phyloP scores from a whole-genome alignment of 1,140 invertebrate species.

The Tyrophagus putrescentiae region DNA sequence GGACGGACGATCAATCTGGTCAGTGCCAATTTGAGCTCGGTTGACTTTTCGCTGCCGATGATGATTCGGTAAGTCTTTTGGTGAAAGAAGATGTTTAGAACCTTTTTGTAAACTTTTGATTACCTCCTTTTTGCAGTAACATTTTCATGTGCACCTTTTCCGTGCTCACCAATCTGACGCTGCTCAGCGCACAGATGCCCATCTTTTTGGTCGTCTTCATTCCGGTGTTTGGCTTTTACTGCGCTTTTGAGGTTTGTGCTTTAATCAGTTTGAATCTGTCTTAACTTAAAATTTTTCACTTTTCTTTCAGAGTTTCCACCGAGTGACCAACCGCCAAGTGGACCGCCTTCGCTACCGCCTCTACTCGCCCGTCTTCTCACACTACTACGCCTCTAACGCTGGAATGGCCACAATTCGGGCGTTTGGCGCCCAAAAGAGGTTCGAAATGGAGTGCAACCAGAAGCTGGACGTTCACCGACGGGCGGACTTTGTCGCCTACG shows the following conservation, averaged over 20 bases:
- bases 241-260: slow-evolving; percentile 37
- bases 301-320: slow-evolving; percentile 35
- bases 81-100: slow-evolving; percentile 23
- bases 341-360: slow-evolving; percentile 44
- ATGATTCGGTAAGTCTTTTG: slow-evolving; percentile 31
- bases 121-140: slow-evolving; percentile 7
- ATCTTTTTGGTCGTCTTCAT: slow-evolving; percentile 41
- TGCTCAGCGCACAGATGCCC: slow-evolving; percentile 41
- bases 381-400: slow-evolving; percentile 41
- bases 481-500: slow-evolving; percentile 69
- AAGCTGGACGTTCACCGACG: slow-evolving; percentile 74
- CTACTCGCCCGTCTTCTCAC: slow-evolving; percentile 41
- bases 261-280: slow-evolving; percentile 19
- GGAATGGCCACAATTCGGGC: slow-evolving; percentile 43
- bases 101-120: not conserved
- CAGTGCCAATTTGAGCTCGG: slow-evolving; percentile 38
- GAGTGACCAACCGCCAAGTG: slow-evolving; percentile 57
- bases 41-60: slow-evolving; percentile 36
- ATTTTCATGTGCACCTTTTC: slow-evolving; percentile 31
- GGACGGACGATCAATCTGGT: no score
- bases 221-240: slow-evolving; percentile 43
- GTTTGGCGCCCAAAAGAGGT: slow-evolving; percentile 36
- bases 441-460: slow-evolving; percentile 55
- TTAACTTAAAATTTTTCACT: not conserved
- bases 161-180: slow-evolving; percentile 38